Evolutionary conservation across 2,888 invertebrate genomes (phyloP).

Genomic region (Azorinus chamasolen): DNA sequence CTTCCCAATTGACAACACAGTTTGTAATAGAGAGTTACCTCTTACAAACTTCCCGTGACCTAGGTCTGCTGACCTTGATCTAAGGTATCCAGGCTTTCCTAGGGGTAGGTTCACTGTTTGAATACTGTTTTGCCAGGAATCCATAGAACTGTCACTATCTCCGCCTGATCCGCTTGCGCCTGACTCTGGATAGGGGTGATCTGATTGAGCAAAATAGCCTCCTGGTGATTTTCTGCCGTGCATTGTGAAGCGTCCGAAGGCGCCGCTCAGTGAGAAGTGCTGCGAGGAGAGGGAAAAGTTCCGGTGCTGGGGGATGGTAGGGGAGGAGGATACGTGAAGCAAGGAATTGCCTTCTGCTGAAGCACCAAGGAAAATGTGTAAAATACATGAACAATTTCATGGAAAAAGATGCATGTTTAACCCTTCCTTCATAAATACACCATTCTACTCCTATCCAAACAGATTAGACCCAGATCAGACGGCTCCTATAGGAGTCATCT

Average conservation of each 20-base stretch:
- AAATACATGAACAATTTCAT: no score
- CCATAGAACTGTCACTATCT: slow-evolving; percentile 63
- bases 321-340: slow-evolving; percentile 19
- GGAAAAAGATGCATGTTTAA: no score
- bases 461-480: no score
- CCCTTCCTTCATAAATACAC: no score
- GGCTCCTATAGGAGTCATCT: no score
- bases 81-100: slow-evolving; percentile 22
- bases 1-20: slow-evolving; percentile 56
- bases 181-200: slow-evolving; percentile 58
- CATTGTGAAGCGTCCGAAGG: slow-evolving; percentile 45
- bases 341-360: slow-evolving; percentile 6
- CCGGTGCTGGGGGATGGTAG: slow-evolving; percentile 34
- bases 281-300: slow-evolving; percentile 30
- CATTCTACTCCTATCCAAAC: no score
- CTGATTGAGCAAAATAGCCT: slow-evolving; percentile 62
- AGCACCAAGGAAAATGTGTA: no score
- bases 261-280: slow-evolving; percentile 44
- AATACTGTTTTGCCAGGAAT: slow-evolving; percentile 44
- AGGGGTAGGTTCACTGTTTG: slow-evolving; percentile 49
- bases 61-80: slow-evolving; percentile 35
- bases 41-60: slow-evolving; percentile 44
- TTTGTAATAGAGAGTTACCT: slow-evolving; percentile 58
- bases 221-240: slow-evolving; percentile 43
- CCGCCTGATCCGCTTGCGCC: slow-evolving; percentile 41